Conservation (phyloP, 2,888 invertebrate genomes). For the Eilema caniola region DNA sequence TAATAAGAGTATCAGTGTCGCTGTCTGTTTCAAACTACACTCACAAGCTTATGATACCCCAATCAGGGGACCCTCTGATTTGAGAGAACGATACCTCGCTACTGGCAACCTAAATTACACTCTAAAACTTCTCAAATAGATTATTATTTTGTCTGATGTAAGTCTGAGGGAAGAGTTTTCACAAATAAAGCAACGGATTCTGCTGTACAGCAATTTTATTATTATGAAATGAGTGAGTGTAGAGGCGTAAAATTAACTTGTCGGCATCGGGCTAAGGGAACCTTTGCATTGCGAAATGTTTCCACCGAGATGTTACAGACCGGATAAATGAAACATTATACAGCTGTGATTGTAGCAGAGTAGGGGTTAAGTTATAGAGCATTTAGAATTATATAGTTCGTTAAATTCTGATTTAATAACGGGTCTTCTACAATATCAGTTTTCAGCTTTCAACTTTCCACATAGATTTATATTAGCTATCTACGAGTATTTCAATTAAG, state of each 20-base stretch:
- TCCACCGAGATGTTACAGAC: conserved; percentile 40
- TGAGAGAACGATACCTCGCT: conserved; percentile 52
- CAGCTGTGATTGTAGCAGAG: conserved; percentile 38
- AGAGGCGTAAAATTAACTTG: conserved; percentile 67
- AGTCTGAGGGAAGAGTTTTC: conserved; percentile 48
- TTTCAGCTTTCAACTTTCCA: background rate
- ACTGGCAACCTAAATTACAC: conserved; percentile 47
- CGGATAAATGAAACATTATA: conserved; percentile 43
- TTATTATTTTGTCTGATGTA: conserved; percentile 26
- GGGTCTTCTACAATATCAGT: background rate
- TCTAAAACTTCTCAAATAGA: conserved; percentile 29
- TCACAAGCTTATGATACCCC: conserved; percentile 77
- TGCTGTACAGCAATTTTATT: conserved; percentile 64
- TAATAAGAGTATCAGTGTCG: conserved; percentile 75
- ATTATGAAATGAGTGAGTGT: conserved; percentile 65
- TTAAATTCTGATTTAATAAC: background rate
- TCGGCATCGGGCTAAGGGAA: conserved; percentile 49
- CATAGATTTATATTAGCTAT: background rate
- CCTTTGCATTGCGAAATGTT: conserved; percentile 48
- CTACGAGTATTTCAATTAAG: background rate
- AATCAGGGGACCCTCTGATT: conserved; percentile 77
- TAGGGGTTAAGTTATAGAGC: conserved; percentile 27
- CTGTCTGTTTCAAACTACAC: conserved; percentile 76
- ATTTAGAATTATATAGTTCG: conserved; percentile 20
- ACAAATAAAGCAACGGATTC: conserved; percentile 60